Percentiles rank a stretch among this genome's conserved stretches.
phyloP scores from a whole-genome alignment of 2,797 vertebrate genomes.

The Sciurus carolinensis region DNA sequence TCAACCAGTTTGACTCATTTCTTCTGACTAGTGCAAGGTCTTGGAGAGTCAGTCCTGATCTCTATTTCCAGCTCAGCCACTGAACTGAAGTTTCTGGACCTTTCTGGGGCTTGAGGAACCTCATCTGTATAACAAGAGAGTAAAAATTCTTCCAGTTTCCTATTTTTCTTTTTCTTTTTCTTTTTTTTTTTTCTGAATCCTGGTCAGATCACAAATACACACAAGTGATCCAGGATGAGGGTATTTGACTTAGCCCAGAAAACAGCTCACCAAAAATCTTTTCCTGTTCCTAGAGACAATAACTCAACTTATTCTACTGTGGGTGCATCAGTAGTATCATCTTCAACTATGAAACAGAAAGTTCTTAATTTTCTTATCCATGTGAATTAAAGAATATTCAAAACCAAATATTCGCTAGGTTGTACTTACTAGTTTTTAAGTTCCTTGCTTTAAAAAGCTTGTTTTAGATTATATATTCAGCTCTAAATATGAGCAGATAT shows the following conservation, averaged over 20 bases:
- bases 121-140: neutral
- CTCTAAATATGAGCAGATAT: neutral
- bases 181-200: neutral
- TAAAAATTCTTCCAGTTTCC: neutral
- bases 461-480: neutral
- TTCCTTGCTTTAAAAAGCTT: neutral
- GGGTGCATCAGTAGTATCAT: neutral
- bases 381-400: constrained; percentile 1
- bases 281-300: constrained; percentile 40
- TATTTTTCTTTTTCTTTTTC: neutral
- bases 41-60: neutral
- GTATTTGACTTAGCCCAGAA: neutral
- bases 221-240: neutral
- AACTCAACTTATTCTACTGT: neutral
- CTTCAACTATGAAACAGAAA: constrained; percentile 17
- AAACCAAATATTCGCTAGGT: constrained; percentile 29
- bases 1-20: neutral
- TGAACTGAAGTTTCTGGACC: neutral
- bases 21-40: neutral
- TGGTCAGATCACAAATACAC: neutral
- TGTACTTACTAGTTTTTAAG: constrained; percentile 5
- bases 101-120: neutral
- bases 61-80: neutral
- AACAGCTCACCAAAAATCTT: neutral
- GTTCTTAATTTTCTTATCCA: neutral